These are phyloP conservation scores for Nibea coibor DNA, from an alignment of 2,113 vertebrate genomes.

Conservation along the genomic window DNA sequence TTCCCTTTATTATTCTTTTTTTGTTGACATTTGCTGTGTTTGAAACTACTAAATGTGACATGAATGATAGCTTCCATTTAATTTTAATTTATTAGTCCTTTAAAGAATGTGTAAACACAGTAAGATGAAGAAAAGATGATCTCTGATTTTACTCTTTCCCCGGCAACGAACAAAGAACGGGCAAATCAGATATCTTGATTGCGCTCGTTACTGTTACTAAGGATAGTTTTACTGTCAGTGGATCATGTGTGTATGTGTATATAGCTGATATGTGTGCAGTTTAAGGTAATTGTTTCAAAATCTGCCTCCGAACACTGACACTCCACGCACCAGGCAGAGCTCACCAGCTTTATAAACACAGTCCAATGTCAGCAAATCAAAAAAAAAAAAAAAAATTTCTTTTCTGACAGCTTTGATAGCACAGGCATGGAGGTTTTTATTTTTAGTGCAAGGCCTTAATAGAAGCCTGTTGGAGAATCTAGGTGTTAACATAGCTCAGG, in stretches of 20 bases:
- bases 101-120: constrained; percentile 38
- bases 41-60: constrained; percentile 73
- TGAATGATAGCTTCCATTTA: constrained; percentile 41
- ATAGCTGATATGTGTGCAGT: constrained; percentile 5
- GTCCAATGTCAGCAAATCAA: neutral
- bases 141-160: neutral
- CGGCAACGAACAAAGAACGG: neutral
- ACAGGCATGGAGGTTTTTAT: constrained; percentile 28
- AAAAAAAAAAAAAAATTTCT: neutral
- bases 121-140: constrained; percentile 12
- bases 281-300: neutral
- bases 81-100: constrained; percentile 79
- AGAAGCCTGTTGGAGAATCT: constrained; percentile 52
- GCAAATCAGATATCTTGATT: constrained; percentile 9
- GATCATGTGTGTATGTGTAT: constrained; percentile 5
- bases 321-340: constrained; percentile 16
- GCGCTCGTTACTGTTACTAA: constrained; percentile 20
- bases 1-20: constrained; percentile 3
- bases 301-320: constrained; percentile 25
- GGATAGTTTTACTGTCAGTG: constrained; percentile 23
- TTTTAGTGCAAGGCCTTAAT: constrained; percentile 56
- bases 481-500: constrained; percentile 76
- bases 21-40: constrained; percentile 54
- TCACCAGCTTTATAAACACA: constrained; percentile 17
- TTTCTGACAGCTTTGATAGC: neutral